These are phyloP conservation scores for Chiloscyllium plagiosum DNA, from an alignment of 2,113 vertebrate genomes.

Conservation along the genomic window DNA sequence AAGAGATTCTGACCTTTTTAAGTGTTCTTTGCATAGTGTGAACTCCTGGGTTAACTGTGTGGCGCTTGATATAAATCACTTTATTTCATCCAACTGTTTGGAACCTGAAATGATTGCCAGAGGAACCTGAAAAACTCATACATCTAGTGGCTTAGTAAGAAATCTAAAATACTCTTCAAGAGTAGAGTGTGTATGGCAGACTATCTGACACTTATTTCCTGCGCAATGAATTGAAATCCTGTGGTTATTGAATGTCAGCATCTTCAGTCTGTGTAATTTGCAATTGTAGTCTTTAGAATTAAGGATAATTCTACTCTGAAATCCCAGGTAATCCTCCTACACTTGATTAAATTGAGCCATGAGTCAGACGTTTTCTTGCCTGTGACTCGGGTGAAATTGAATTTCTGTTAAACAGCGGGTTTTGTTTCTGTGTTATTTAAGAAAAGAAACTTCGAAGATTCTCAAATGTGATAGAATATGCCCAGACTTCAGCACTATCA, in stretches of 20 bases:
- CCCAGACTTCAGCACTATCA: not conserved
- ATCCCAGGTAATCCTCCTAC: not conserved
- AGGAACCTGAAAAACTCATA: not conserved
- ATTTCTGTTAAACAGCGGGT: not conserved
- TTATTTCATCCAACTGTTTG: not conserved
- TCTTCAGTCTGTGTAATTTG: not conserved
- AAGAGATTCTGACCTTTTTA: not conserved
- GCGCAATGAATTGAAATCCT: not conserved
- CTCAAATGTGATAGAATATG: not conserved
- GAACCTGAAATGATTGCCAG: not conserved
- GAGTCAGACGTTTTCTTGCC: not conserved
- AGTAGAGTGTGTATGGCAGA: not conserved
- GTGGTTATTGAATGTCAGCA: not conserved
- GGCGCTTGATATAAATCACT: not conserved
- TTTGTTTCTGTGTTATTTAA: not conserved
- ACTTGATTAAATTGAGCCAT: not conserved
- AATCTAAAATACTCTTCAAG: not conserved
- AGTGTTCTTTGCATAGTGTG: not conserved
- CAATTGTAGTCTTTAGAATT: not conserved
- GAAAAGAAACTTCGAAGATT: not conserved
- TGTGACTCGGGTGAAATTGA: not conserved
- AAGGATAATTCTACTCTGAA: not conserved
- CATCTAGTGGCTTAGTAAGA: not conserved
- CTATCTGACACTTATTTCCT: not conserved
- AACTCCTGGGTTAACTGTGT: not conserved